Conservation (phyloP, 1,140 invertebrate species). For the Argopecten irradians region DNA sequence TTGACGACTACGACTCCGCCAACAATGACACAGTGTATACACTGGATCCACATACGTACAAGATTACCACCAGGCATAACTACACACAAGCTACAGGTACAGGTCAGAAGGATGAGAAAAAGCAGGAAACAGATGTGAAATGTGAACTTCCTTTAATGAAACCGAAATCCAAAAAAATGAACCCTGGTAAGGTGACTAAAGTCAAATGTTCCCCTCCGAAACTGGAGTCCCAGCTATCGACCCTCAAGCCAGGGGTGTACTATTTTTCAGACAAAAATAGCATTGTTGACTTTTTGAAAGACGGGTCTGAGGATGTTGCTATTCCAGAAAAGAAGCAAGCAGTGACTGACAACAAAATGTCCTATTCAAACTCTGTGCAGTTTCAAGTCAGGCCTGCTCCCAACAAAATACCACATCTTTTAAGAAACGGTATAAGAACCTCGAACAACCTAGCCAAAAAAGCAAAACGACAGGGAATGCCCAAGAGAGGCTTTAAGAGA, state of each 20-base stretch:
- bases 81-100: background rate
- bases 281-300: background rate
- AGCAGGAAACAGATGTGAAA: background rate
- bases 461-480: background rate
- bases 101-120: background rate
- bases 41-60: slow-evolving; percentile 38
- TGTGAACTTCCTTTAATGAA: background rate
- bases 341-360: background rate
- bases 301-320: background rate
- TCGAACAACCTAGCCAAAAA: background rate
- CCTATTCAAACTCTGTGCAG: background rate
- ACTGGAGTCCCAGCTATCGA: background rate
- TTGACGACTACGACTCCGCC: slow-evolving; percentile 22
- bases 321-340: background rate
- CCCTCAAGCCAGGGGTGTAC: background rate
- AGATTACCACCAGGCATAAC: slow-evolving; percentile 33
- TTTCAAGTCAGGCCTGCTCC: background rate
- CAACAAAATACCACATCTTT: background rate
- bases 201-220: background rate
- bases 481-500: background rate
- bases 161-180: too few relatives aligned
- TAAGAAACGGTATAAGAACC: background rate
- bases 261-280: background rate
- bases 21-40: slow-evolving; percentile 39
- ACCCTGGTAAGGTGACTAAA: background rate